phyloP scores from a whole-genome alignment of 2,797 vertebrate species.

The Geotrypetes seraphini region DNA sequence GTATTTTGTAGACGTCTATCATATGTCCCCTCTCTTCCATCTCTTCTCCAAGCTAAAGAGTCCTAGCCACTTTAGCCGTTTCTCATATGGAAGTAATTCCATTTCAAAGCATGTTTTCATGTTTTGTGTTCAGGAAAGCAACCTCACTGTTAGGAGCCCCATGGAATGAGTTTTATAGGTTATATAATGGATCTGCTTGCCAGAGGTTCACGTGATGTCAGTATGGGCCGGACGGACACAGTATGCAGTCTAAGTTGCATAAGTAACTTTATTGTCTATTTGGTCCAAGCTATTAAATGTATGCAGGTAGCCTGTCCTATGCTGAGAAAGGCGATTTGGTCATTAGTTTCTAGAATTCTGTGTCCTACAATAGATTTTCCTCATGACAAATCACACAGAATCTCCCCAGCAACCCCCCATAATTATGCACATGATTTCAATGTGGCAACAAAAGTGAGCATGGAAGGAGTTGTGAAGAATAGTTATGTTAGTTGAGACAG shows the following conservation, averaged over 20 bases:
- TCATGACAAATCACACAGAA: slow-evolving; percentile 48
- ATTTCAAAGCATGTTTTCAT: not conserved
- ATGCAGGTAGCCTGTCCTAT: slow-evolving; percentile 21
- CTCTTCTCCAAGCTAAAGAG: too few species aligned
- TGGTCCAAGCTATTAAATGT: slow-evolving; percentile 12
- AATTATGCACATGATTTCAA: slow-evolving; percentile 43
- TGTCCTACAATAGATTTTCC: slow-evolving; percentile 45
- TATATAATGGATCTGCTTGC: not conserved
- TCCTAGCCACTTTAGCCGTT: too few species aligned
- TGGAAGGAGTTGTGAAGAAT: slow-evolving; percentile 27
- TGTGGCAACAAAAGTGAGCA: slow-evolving; percentile 30
- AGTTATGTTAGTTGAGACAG: slow-evolving; percentile 28
- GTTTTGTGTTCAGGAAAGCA: not conserved
- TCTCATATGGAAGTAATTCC: too few species aligned
- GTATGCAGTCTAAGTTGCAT: slow-evolving; percentile 1
- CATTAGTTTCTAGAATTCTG: slow-evolving; percentile 38
- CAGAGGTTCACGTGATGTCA: not conserved
- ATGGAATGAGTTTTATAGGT: not conserved
- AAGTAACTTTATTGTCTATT: slow-evolving; percentile 12
- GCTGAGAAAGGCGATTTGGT: slow-evolving; percentile 8
- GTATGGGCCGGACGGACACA: not conserved
- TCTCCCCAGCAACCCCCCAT: slow-evolving; percentile 48
- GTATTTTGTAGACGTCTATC: too few species aligned
- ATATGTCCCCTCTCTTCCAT: too few species aligned
- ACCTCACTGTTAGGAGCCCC: not conserved